A percentile compares a stretch with the other conserved stretches of the same genome.
These are phyloP conservation scores for Lochmaea crataegi DNA, from an alignment of 2,888 invertebrate species.

Conservation along the genomic window DNA sequence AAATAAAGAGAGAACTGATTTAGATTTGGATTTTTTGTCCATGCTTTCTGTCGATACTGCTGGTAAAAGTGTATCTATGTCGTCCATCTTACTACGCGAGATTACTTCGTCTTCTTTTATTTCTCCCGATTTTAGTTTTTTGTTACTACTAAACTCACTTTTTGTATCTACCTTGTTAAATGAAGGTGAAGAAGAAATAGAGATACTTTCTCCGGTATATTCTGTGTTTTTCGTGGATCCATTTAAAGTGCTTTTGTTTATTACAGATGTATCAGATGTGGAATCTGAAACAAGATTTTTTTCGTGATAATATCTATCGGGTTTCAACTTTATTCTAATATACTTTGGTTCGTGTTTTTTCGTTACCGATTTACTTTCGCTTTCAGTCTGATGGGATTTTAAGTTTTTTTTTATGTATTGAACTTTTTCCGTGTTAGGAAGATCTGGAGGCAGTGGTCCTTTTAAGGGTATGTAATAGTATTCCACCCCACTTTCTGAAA, in stretches of 20 bases:
- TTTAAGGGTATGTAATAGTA: slow-evolving; percentile 66
- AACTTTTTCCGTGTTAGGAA: slow-evolving; percentile 24
- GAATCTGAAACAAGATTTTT: not conserved
- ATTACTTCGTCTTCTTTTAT: slow-evolving; percentile 61
- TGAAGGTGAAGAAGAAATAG: not conserved
- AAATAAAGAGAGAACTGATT: slow-evolving; percentile 77
- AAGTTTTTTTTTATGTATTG: slow-evolving; percentile 10
- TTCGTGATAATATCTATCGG: slow-evolving; percentile 75
- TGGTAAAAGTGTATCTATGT: slow-evolving; percentile 58
- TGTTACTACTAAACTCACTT: not conserved
- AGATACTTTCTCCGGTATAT: not conserved
- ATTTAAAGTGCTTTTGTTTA: not conserved
- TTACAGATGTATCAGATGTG: slow-evolving; percentile 70
- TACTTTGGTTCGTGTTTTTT: slow-evolving; percentile 65
- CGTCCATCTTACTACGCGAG: not conserved
- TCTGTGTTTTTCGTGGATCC: not conserved
- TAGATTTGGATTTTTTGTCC: slow-evolving; percentile 68
- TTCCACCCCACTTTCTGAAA: slow-evolving; percentile 63
- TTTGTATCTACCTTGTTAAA: not conserved
- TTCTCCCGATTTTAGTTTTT: slow-evolving; percentile 58
- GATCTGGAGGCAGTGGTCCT: slow-evolving; percentile 61
- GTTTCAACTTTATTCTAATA: slow-evolving; percentile 78
- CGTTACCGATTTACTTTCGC: not conserved
- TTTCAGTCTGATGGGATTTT: slow-evolving; percentile 27
- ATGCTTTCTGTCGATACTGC: slow-evolving; percentile 68